Base-by-base conservation (phyloP, 2,113 vertebrate species). In the Chaetops frenatus region DNA sequence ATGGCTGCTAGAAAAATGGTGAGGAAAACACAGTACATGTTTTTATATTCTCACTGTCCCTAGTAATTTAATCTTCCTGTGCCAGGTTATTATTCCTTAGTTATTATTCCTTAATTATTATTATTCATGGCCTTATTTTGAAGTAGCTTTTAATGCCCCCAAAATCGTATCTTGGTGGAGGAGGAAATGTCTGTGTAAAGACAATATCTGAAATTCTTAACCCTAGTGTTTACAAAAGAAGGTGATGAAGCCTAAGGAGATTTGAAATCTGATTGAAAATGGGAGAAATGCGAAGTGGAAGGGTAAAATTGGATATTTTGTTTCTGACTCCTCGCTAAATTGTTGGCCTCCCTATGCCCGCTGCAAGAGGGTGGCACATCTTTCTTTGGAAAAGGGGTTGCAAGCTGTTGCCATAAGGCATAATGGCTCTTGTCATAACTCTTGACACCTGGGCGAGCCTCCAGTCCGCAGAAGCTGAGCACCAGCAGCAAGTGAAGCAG, bases 391-490 rank as follows among this genome's bases (percentile, higher is more conserved):
- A 57, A 14, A 14, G 15, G 40, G 17, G 2, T 50, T 70, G 61
- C 28, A 64, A 61, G 19, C 70, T 69, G 33, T 73, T 82, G 42
- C 51, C 40, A 12, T 40, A 56, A 64, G 0, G 0, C 18, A 33
- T 38, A 29, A 50, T 62, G 38, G 36, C 36, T 80, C 45, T 90
- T 88, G 56, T 66, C 29, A n/a, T 66, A 74, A 35, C 33, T 69
- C 71, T 27, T 51, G 40, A 77, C 57, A 31, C 23, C 17, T 31
- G 58, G 57, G 29, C 3, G 11, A 88, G 45, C 31, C 54, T 94
- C 31, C 20, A 40, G 44, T 31, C 48, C 0, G 0, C 8, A 0
- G 2, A 51, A 77, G 21, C 2, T 44, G 45, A 25, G 10, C 44
- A 7, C 38, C 58, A 33, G 7, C 31, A 33, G 1, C 29, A 92